A percentile compares a stretch with the other conserved stretches of the same genome.
These are phyloP conservation scores for Reticulitermes lucifugus DNA, from an alignment of 2,888 invertebrate species.

Conservation along the genomic window DNA sequence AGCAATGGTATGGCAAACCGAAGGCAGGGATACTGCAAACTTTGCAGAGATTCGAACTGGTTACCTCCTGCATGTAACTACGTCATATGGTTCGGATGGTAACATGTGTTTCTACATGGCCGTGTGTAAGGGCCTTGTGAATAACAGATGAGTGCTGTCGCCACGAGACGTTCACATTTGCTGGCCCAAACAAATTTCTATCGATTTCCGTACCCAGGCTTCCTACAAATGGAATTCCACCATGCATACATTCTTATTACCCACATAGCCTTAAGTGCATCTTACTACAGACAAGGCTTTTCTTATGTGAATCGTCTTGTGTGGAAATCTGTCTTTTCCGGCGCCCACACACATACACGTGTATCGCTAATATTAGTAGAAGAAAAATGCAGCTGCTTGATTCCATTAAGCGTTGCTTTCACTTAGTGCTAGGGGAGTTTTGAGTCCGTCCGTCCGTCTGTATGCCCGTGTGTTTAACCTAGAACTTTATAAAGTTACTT, in stretches of 20 bases:
- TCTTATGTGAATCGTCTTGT: neutral
- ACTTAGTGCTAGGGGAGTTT: no score
- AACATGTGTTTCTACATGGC: neutral
- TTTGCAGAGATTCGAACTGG: no score
- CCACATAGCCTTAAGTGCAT: constrained; percentile 1
- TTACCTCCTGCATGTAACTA: no score
- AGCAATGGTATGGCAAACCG: no score
- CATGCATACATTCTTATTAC: constrained; percentile 18
- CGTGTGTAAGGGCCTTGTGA: constrained; percentile 5
- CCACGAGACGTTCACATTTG: constrained; percentile 18
- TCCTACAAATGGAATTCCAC: constrained; percentile 8
- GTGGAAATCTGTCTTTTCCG: neutral
- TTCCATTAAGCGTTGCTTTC: neutral
- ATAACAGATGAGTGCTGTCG: constrained; percentile 12
- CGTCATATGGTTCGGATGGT: no score
- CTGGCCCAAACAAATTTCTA: constrained; percentile 8
- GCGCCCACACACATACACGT: neutral
- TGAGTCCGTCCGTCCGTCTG: no score
- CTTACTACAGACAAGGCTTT: neutral
- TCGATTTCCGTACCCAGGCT: neutral
- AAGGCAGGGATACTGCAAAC: no score
- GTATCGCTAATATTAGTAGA: neutral
- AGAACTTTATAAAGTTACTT: no score
- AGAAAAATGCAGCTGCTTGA: neutral
- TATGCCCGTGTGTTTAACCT: no score